Evolutionary conservation across 2,888 invertebrate species (phyloP).

Genomic region (Zhuqinia jingwanae): DNA sequence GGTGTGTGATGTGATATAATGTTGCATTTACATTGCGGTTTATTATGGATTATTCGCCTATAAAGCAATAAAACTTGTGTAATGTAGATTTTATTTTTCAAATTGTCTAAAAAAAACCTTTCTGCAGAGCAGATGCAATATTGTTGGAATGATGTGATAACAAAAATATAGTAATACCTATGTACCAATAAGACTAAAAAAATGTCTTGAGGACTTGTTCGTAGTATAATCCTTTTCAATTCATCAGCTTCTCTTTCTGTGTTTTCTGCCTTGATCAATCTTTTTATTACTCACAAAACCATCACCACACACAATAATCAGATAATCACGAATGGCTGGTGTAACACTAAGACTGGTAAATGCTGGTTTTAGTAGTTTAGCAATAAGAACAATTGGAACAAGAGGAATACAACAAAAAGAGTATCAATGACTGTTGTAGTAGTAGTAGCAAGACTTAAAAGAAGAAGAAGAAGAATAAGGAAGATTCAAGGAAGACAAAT

Average conservation of each 20-base stretch:
- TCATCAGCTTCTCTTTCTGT: too few species aligned
- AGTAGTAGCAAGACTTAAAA: too few species aligned
- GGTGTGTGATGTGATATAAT: background rate
- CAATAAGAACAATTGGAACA: background rate
- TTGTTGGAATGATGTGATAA: too few species aligned
- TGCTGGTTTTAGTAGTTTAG: background rate
- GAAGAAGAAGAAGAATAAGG: constrained; percentile 51
- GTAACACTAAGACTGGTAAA: background rate
- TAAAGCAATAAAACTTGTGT: background rate
- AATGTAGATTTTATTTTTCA: too few species aligned
- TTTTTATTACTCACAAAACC: background rate
- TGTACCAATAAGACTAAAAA: too few species aligned
- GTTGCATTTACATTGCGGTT: background rate
- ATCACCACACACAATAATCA: constrained; percentile 26
- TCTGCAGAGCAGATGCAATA: too few species aligned
- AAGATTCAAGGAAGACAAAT: constrained; percentile 73
- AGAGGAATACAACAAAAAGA: background rate
- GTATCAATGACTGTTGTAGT: constrained; percentile 4
- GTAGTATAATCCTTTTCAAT: background rate
- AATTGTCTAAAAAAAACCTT: too few species aligned
- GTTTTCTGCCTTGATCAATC: constrained; percentile 15
- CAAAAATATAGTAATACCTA: too few species aligned
- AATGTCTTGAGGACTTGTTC: constrained; percentile 11
- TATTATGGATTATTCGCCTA: background rate
- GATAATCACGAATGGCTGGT: constrained; percentile 45